These are phyloP conservation scores for Puffinus mauretanicus DNA, from an alignment of 2,113 vertebrate species.

Conservation along the genomic window DNA sequence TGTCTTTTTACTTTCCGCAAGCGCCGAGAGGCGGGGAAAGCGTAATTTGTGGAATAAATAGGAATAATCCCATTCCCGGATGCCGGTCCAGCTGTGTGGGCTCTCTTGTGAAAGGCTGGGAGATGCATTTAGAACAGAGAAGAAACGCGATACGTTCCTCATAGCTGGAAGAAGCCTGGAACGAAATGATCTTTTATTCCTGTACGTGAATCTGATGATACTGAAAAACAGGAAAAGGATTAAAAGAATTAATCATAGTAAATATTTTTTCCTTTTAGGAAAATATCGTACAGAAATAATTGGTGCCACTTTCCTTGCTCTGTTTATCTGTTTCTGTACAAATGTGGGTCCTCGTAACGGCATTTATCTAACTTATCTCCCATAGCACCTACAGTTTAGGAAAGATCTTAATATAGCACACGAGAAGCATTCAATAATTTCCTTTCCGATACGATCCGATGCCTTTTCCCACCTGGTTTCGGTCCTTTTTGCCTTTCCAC, in stretches of 20 bases:
- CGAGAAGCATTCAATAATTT: not conserved
- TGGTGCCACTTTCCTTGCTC: not conserved
- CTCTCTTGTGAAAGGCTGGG: not conserved
- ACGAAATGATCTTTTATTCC: not conserved
- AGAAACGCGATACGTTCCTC: rapidly evolving
- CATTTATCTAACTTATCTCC: not conserved
- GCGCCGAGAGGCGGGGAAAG: not conserved
- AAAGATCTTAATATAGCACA: not conserved
- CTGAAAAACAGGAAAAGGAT: not conserved
- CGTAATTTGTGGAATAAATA: too few relatives aligned
- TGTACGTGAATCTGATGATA: too few relatives aligned
- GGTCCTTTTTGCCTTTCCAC: not conserved
- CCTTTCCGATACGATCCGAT: not conserved
- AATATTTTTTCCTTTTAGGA: too few relatives aligned
- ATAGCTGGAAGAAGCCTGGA: not conserved
- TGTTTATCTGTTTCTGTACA: too few relatives aligned
- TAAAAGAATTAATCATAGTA: not conserved
- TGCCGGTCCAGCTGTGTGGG: not conserved
- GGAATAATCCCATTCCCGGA: not conserved
- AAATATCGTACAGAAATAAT: not conserved
- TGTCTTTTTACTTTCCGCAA: not conserved
- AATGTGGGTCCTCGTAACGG: not conserved
- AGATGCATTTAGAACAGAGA: not conserved
- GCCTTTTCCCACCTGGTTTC: not conserved
- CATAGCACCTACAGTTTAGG: not conserved